Evolutionary conservation across 2,888 invertebrate genomes (phyloP), one percentile per base, ranked within the genome.

Genomic region (Cremastinae sp.): DNA sequence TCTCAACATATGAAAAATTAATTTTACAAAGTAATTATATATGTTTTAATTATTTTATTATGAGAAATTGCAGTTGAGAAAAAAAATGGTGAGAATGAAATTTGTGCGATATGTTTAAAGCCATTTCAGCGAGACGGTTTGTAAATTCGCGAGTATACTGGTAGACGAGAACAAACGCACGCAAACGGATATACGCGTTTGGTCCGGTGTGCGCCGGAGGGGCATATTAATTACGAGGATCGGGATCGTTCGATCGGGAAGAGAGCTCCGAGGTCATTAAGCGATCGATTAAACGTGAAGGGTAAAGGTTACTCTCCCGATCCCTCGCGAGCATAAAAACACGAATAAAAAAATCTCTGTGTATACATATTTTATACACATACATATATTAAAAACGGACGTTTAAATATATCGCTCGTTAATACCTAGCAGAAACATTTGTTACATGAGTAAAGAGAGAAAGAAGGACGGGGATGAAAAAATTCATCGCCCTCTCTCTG

Each of bases 221-320:
- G 84, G 84, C 83, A 74, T 79, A 88, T 88, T 88, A 87, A 88
- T 88, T 87, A 88, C 84, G 58, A 72, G 64, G 84, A 83, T 83
- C 83, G 81, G 81, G 86, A 86, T 86, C 83, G 84, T 81, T 83
- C 84, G 86, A 87, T 87, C 83, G 83, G 77, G 74, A 68, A 41
- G 70, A 62, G 53, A 8, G 16, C 75, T 56, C 58, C 77, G 77
- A 72, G 83, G 81, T 86, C 86, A 82, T 88, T 87, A 87, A 86
- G 84, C 86, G 86, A 87, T 88, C 88, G 87, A 88, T 88, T 88
- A 87, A 88, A 87, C 80, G 81, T 77, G 79, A 81, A 81, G 81
- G 82, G 79, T 81, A 85, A 81, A 84, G 87, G 84, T 86, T 85
- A 82, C 81, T 79, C 80, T 78, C 75, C 71, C 56, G 78, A 47